Base-by-base conservation (phyloP, 2,888 invertebrate species). In the Phragmatobia fuliginosa region DNA sequence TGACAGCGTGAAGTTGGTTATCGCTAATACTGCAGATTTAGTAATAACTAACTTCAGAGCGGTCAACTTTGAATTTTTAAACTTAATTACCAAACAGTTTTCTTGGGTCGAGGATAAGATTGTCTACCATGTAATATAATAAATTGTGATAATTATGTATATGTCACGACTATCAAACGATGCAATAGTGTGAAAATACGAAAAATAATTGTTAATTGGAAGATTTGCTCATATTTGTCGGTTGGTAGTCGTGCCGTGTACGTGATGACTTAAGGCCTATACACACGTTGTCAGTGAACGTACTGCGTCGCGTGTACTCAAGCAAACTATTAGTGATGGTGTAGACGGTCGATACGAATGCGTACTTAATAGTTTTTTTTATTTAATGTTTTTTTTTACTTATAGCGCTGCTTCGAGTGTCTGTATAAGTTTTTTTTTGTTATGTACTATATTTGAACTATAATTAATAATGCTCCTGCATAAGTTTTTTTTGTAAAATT, bases 201-300 rank as follows among this genome's bases (percentile, higher is more conserved):
- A 32, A 49, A 45, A 52, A 18, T 25, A 36, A n/a, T 18, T 41
- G 4, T 28, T 8, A 16, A 7, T 61, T 36, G 25, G 11, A 18
- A 21, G 5, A n/a, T 49, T 49, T 45, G 21, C 21, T 6, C 5
- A 21, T 21, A 41, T 18, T 62, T 8, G 1, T 31, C 28, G 58
- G n/a, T 71, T 62, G 75, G 45, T 21, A 72, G 74, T 78, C 69
- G 72, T 78, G 78, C 66, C 41, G 73, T 68, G 62, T 71, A 68
- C 68, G 67, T 61, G 78, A 75, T 70, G 74, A 77, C 74, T 75
- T 66, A 81, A 76, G 85, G 84, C 83, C 83, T 85, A 84, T 73
- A 71, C 73, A 70, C 79, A 72, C 79, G 79, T 80, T 68, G 62
- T 25, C n/a, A 8, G 49, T 49, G 63, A 32, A 14, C 62, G 41